Percentiles rank a stretch among this genome's conserved stretches.
These are phyloP conservation scores for Dreissena rostriformis DNA, from an alignment of 1,140 invertebrate genomes.

Conservation along the genomic window DNA sequence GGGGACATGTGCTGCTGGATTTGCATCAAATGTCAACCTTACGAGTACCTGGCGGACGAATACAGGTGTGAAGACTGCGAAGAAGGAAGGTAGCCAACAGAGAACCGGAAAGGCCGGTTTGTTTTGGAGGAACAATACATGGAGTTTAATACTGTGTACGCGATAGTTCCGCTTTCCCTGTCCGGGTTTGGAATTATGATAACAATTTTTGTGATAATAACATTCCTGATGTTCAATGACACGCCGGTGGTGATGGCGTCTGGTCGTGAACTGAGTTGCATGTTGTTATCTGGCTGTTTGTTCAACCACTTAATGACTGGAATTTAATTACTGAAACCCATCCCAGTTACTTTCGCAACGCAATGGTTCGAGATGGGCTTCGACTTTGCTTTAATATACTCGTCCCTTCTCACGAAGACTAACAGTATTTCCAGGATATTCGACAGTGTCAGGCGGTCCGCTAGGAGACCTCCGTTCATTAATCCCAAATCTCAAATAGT, in stretches of 20 bases:
- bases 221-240: slow-evolving; percentile 78
- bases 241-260: slow-evolving; percentile 81
- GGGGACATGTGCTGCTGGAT: slow-evolving; percentile 93
- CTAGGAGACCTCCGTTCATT: slow-evolving; percentile 94
- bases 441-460: slow-evolving; percentile 89
- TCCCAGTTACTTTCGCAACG: slow-evolving; percentile 84
- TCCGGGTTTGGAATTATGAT: slow-evolving; percentile 82
- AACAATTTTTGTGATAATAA: slow-evolving; percentile 74
- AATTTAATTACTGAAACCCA: slow-evolving; percentile 82
- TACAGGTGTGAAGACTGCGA: slow-evolving; percentile 85
- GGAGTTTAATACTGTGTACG: slow-evolving; percentile 83
- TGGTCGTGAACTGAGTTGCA: slow-evolving; percentile 79
- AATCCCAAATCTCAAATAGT: slow-evolving; percentile 96
- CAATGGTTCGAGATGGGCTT: slow-evolving; percentile 87
- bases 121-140: slow-evolving; percentile 83
- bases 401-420: slow-evolving; percentile 89
- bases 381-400: slow-evolving; percentile 88
- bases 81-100: slow-evolving; percentile 82
- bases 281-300: slow-evolving; percentile 80
- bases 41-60: slow-evolving; percentile 85
- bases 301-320: slow-evolving; percentile 79
- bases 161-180: slow-evolving; percentile 84
- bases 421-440: slow-evolving; percentile 90
- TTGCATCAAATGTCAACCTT: slow-evolving; percentile 85
- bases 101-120: slow-evolving; percentile 77